phyloP scores from a whole-genome alignment of 2,797 vertebrate genomes.

The Parauchenoglanis punctatus region DNA sequence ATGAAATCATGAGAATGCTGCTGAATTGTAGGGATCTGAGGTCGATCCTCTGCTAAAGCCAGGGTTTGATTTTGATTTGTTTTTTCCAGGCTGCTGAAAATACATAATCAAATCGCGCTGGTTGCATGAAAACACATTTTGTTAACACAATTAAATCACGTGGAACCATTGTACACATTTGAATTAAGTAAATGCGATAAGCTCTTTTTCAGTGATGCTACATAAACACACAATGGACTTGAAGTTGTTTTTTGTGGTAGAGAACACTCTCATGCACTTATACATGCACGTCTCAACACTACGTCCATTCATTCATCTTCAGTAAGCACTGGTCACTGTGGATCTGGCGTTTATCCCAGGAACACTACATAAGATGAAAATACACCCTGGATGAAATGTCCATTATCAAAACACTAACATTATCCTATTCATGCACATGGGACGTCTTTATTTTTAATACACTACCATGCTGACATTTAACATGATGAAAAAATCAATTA shows the following conservation, averaged over 20 bases:
- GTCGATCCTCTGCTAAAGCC: no score
- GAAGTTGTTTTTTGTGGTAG: neutral
- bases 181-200: no score
- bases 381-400: neutral
- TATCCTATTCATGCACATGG: neutral
- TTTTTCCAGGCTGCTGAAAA: no score
- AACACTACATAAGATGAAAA: neutral
- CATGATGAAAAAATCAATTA: constrained; percentile 12
- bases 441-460: neutral
- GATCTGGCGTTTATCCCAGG: neutral
- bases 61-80: no score
- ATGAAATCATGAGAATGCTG: no score
- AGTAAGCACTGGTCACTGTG: neutral
- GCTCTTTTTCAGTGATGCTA: neutral
- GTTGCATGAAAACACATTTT: no score
- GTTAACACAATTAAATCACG: no score
- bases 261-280: neutral
- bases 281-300: neutral
- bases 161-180: no score
- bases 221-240: neutral
- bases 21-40: no score
- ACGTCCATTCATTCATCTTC: neutral
- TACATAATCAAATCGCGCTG: no score
- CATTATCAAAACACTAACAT: neutral
- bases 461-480: neutral